Base-by-base conservation (phyloP, 2,888 invertebrate genomes). In the Epinotia bilunana region DNA sequence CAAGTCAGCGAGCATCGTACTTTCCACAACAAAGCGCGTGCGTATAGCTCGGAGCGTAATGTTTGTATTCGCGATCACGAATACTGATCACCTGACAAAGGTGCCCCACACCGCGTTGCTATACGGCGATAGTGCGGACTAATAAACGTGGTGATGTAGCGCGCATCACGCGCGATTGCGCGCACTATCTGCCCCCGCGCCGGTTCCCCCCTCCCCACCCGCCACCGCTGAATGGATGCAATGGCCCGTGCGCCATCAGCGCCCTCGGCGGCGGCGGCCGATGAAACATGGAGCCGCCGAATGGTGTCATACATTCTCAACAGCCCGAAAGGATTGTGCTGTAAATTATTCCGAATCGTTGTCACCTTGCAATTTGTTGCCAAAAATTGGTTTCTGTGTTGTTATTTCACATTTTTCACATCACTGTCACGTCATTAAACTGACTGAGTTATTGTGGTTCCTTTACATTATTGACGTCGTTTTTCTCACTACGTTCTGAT, bases 111-210 rank as follows among this genome's bases (percentile, higher is more conserved):
- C 39, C 13, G 16, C 20, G 39, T 9, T 57, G 39, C 57, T 49
- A 49, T 16, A 57, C 33, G 5, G 68, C 16, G 57, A 20, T 67
- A 67, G 55, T 67, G 55, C 11, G 49, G 11, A 13, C 55, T 67
- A 39, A 58, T 58, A 43, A 58, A 43, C 43, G 58, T 43, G 20
- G 57, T 39, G 57, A 58, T 11, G 57, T 4, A 20, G 16, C 58
- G 33, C 67, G 57, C 55, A 39, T 57, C 33, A 33, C 67, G 55
- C 55, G 39, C 18, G 33, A 39, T 39, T 43, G 39, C 57, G 39
- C 68, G 57, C 68, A 20, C 20, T 57, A 67, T 67, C 67, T 67
- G 57, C 55, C 43, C 57, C 57, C 57, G 58, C 68, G 57, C 68
- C 57, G 68, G 57, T 11, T 9, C 9, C 9, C 67, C 67, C 5